A percentile compares a stretch with the other conserved stretches of the same genome.
Conservation (phyloP, 2,113 vertebrate genomes). For the Nanger granti region DNA sequence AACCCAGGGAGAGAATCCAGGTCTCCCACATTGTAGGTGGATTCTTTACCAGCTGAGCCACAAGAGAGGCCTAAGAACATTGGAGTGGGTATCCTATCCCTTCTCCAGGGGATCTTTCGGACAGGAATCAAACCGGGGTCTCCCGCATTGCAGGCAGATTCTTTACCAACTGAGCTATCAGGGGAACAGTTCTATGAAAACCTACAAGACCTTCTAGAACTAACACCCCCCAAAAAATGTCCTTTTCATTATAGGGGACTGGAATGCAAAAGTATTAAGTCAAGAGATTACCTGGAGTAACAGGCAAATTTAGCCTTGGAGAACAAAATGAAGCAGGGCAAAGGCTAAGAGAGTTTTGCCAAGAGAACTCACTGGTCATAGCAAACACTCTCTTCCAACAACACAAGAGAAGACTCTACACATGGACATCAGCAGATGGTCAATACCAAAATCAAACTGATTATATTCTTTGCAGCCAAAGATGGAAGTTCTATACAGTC, state of each 20-base stretch:
- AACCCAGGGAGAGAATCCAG: not conserved
- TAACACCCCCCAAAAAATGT: not conserved
- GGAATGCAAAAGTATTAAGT: not conserved
- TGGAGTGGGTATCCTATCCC: not conserved
- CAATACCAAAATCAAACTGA: not conserved
- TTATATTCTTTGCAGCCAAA: not conserved
- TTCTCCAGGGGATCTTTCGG: not conserved
- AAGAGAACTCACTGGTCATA: not conserved
- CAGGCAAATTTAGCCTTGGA: not conserved
- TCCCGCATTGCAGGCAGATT: not conserved
- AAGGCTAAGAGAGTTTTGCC: not conserved
- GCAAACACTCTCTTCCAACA: not conserved
- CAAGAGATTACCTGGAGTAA: not conserved
- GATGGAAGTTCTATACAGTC: not conserved
- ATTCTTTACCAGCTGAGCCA: not conserved
- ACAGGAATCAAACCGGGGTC: not conserved
- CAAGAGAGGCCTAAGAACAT: not conserved
- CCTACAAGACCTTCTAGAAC: not conserved
- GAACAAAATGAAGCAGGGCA: not conserved
- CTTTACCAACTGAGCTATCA: not conserved
- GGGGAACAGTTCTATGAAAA: not conserved
- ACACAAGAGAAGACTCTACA: not conserved
- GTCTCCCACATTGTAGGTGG: not conserved
- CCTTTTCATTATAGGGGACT: not conserved
- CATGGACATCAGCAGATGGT: not conserved